phyloP scores from a whole-genome alignment of 1,140 invertebrate species.

The Eriosoma lanigerum region DNA sequence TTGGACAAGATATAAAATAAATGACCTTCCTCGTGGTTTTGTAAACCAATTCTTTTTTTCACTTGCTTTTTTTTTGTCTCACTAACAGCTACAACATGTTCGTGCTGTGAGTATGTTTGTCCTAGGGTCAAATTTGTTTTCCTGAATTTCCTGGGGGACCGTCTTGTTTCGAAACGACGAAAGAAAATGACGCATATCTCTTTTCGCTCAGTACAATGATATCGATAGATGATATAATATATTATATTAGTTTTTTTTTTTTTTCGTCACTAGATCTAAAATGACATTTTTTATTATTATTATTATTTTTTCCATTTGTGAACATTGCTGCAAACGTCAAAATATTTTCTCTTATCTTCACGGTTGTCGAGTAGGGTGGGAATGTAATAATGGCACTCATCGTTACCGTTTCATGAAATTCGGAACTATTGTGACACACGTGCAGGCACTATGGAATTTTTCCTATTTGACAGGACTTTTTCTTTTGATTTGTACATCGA shows the following conservation, averaged over 20 bases:
- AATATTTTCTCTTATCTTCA: conserved; percentile 33
- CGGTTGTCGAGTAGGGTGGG: background rate
- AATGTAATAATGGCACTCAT: conserved; percentile 44
- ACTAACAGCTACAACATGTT: conserved; percentile 12
- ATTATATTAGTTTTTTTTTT: conserved; percentile 9
- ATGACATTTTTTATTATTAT: conserved; percentile 8
- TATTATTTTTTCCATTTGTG: background rate
- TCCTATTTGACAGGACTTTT: background rate
- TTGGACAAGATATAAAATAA: background rate
- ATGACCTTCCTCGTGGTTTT: conserved; percentile 1
- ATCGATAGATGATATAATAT: background rate
- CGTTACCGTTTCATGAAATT: conserved; percentile 22
- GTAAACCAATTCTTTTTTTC: conserved; percentile 12
- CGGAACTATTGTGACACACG: conserved; percentile 21
- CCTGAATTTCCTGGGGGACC: conserved; percentile 30
- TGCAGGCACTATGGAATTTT: conserved; percentile 4
- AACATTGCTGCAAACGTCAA: conserved; percentile 24
- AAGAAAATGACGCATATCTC: conserved; percentile 34
- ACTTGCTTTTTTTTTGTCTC: background rate
- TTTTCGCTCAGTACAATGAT: conserved; percentile 5
- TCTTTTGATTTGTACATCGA: background rate
- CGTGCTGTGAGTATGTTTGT: background rate
- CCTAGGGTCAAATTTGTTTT: conserved; percentile 37
- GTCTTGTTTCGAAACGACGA: no score
- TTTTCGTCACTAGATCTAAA: background rate